Percentiles rank a stretch among this genome's conserved stretches.
phyloP scores from a whole-genome alignment of 2,888 invertebrate genomes.

The Galerucella pusilla region DNA sequence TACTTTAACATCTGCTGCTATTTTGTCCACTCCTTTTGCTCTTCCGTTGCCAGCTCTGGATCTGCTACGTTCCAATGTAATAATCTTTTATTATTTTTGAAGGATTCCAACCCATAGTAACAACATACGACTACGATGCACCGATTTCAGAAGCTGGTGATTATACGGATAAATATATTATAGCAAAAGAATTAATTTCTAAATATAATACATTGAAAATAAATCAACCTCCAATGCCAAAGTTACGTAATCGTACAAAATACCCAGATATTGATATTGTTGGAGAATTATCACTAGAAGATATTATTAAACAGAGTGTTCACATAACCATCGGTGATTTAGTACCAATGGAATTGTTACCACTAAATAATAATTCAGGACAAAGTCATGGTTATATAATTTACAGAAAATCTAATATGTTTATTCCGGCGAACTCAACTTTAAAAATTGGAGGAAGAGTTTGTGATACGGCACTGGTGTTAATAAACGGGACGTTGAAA shows the following conservation, averaged over 20 bases:
- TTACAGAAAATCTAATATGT: slow-evolving; percentile 63
- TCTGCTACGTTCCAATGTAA: background rate
- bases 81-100: slow-evolving; percentile 32
- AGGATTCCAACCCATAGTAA: slow-evolving; percentile 61
- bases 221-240: slow-evolving; percentile 59
- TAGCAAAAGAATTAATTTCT: slow-evolving; percentile 70
- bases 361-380: slow-evolving; percentile 64
- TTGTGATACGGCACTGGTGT: slow-evolving; percentile 67
- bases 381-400: slow-evolving; percentile 70
- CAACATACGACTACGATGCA: slow-evolving; percentile 77
- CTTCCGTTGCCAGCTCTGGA: too few relatives aligned
- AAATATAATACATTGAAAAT: slow-evolving; percentile 58
- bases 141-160: slow-evolving; percentile 91
- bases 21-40: too few relatives aligned
- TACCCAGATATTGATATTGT: slow-evolving; percentile 56
- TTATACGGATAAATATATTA: slow-evolving; percentile 84
- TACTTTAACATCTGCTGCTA: too few relatives aligned
- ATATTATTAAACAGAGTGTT: slow-evolving; percentile 42
- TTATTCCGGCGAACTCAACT: slow-evolving; percentile 54
- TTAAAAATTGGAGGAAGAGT: slow-evolving; percentile 62
- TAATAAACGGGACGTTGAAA: slow-evolving; percentile 64
- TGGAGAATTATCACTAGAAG: slow-evolving; percentile 47
- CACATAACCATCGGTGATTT: slow-evolving; percentile 41
- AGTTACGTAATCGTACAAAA: slow-evolving; percentile 54
- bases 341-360: slow-evolving; percentile 59